Base-by-base conservation (phyloP, 2,113 vertebrate species). In the Pleuronectes platessa region DNA sequence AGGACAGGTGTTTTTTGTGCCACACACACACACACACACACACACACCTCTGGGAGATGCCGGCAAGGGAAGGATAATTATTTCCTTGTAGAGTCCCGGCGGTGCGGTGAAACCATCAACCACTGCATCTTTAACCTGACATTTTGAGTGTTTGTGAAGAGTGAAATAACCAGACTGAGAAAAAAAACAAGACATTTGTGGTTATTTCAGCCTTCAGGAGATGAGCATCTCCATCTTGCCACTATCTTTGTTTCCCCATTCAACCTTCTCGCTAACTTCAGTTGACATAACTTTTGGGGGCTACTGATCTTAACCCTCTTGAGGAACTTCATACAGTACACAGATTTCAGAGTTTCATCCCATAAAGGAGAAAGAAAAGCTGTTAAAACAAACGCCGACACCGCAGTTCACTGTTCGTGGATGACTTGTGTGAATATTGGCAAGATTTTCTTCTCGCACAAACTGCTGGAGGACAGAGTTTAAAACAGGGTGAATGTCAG, bases 261-360 rank as follows among this genome's bases (percentile, higher is more conserved):
- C 7, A 14, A 3, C 10, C 40, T 42, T 42, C 40, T 13, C 3
- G 11, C 40, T 42, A 0, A 6, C 49, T 18, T 45, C 61, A 9
- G 26, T 0, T 17, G 1, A 23, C n/a, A 7, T 21, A 47, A 5
- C 8, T 42, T 51, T 18, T 2, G 42, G 67, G 27, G 27, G 64
- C 84, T 62, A 77, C 37, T 54, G 20, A 69, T 11, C 72, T 70
- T 10, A 37, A 74, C 67, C 65, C 64, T 71, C 74, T 76, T 0
- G 72, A 84, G 68, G 74, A 83, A 72, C 66, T 21, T 74, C 55
- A 40, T 17, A 74, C 62, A 74, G 65, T 12, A 68, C 73, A 67
- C 54, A 37, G 55, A 65, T 49, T 18, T 5, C 14, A 68, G 18
- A 47, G 53, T 69, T 81, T 62, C 37, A 60, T 62, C 55, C 61